Evolutionary conservation across 2,113 vertebrate species (phyloP).

Genomic region (Podocnemis expansa): DNA sequence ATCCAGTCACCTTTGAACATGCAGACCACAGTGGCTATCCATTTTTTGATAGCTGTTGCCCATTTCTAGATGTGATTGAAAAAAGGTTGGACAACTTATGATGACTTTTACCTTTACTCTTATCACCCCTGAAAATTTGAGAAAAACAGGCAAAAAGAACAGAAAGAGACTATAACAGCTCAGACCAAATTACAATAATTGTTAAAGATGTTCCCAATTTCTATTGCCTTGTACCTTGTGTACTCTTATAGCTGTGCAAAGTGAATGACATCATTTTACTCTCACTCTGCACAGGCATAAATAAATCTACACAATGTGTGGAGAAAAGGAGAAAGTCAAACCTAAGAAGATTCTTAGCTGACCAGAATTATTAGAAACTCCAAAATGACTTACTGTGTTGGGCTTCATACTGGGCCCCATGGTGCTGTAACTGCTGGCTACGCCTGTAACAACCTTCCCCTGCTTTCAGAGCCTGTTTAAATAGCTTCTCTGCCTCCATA

Average conservation of each 20-base stretch:
- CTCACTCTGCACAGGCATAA: not conserved
- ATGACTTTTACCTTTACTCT: not conserved
- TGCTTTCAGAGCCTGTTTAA: conserved; percentile 95
- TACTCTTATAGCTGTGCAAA: not conserved
- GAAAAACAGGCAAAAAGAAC: not conserved
- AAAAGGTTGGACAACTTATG: not conserved
- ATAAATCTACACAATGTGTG: not conserved
- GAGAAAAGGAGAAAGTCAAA: not conserved
- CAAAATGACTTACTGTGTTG: conserved; percentile 90
- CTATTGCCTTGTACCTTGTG: not conserved
- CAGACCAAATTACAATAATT: not conserved
- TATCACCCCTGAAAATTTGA: not conserved
- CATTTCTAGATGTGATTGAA: not conserved
- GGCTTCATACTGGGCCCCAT: conserved; percentile 95
- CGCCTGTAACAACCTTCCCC: conserved; percentile 95
- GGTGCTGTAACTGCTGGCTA: conserved; percentile 95
- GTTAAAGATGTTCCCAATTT: not conserved
- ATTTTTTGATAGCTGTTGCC: not conserved
- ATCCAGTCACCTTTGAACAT: not conserved
- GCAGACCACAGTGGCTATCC: not conserved
- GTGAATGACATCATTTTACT: not conserved
- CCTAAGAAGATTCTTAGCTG: not conserved
- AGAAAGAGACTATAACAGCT: not conserved
- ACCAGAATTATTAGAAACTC: not conserved
- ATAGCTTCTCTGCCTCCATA: conserved; percentile 95